Base-by-base conservation (phyloP, 2,888 invertebrate species). In the Epinotia demarniana region DNA sequence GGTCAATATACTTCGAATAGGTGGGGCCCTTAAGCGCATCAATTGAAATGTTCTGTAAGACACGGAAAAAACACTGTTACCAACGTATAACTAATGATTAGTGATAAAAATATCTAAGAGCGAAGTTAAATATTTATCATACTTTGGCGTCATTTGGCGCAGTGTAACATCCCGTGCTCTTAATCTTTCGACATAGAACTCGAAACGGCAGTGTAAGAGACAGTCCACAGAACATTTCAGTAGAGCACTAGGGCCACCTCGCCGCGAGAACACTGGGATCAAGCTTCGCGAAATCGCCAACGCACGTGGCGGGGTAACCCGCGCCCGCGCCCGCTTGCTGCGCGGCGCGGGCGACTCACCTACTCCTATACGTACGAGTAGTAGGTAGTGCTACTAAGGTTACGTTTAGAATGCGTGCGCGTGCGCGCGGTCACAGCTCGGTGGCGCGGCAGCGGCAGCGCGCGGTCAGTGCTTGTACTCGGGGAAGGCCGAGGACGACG, bases 381-480 rank as follows among this genome's bases (percentile, higher is more conserved):
- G n/a, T n/a, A n/a, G n/a, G 3, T 11, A 11, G 0, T 16, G 13
- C 49, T 4, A n/a, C 16, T 49, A 49, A 49, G 49, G 49, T 53
- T n/a, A 53, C 61, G 67, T 68, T 57, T 78, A 61, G 74, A 76
- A 73, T 79, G 80, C 72, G 79, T 73, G 73, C 78, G 80, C 72
- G 79, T 73, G 73, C 78, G 77, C 74, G 80, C 76, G 78, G 77
- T 79, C 79, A 82, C 76, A 79, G 81, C 77, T 80, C 81, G 77
- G 81, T 81, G 79, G 82, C 81, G 81, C 81, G 81, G 79, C 80
- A 80, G 77, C 82, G 81, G 80, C 83, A 80, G 89, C 87, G 72
- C 75, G 80, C 77, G 90, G 96, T 96, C 96, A 96, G 96, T 96
- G 96, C 94, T 96, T 96, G 95, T 96, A 96, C 94, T 96, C 96